These are phyloP conservation scores for Patella ulyssiponensis DNA, from an alignment of 2,888 invertebrate genomes.

Conservation along the genomic window DNA sequence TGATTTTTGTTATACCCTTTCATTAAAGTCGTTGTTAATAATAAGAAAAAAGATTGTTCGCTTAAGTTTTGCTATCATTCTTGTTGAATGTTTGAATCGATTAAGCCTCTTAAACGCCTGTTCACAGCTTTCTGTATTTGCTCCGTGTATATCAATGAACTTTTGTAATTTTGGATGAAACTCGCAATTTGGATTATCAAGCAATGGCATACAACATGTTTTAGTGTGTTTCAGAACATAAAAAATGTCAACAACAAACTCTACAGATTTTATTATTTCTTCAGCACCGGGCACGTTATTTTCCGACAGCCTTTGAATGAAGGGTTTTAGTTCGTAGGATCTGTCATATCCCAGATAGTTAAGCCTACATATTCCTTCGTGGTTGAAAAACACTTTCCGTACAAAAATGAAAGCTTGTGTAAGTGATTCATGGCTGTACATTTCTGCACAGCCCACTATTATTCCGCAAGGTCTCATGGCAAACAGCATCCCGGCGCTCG, in stretches of 20 bases:
- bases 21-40: background rate
- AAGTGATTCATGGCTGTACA: background rate
- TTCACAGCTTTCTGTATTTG: slow-evolving; percentile 3
- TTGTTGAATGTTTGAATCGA: background rate
- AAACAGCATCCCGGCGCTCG: too few relatives aligned
- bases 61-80: background rate
- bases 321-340: background rate
- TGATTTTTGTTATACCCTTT: background rate
- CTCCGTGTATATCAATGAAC: background rate
- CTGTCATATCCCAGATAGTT: slow-evolving; percentile 5
- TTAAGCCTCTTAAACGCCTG: background rate
- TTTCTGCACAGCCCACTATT: background rate
- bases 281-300: background rate
- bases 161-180: too few relatives aligned
- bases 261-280: background rate
- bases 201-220: background rate
- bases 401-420: background rate
- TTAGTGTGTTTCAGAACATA: background rate
- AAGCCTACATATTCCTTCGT: background rate
- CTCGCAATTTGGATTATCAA: too few relatives aligned
- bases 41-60: background rate
- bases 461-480: background rate
- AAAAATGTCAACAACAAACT: slow-evolving; percentile 3
- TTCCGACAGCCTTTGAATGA: background rate
- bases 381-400: background rate